Percentiles rank a stretch among this genome's conserved stretches.
Evolutionary conservation across 1,140 invertebrate species (phyloP).

Genomic region (Monochamus saltuarius): DNA sequence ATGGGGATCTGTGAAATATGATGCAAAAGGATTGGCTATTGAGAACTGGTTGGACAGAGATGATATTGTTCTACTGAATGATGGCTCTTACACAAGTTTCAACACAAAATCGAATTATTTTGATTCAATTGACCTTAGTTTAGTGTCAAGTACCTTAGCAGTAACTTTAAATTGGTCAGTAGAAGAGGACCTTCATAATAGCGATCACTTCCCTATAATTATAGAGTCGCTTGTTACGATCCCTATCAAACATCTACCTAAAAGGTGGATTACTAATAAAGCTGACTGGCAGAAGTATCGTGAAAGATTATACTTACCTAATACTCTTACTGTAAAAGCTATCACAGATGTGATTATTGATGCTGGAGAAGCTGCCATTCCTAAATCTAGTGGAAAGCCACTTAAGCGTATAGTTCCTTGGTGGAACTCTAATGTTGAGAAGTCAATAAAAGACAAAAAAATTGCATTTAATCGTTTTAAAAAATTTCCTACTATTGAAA

Average conservation of each 20-base stretch:
- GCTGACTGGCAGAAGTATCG: neutral
- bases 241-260: neutral
- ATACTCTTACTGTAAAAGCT: neutral
- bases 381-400: neutral
- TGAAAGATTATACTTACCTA: neutral
- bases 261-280: neutral
- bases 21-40: neutral
- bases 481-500: neutral
- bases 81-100: neutral
- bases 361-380: neutral
- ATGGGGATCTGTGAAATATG: conserved; percentile 2
- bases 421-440: conserved; percentile 5
- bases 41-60: neutral
- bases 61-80: neutral
- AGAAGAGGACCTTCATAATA: neutral
- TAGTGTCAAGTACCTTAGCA: neutral
- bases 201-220: conserved; percentile 11
- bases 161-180: neutral
- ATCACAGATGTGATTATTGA: neutral
- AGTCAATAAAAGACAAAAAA: conserved; percentile 1
- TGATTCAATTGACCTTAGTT: neutral
- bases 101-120: conserved; percentile 2
- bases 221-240: neutral
- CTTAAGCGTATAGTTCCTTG: neutral
- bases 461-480: neutral